These are phyloP conservation scores for Tauraco hartlaubi DNA, from an alignment of 2,797 vertebrate genomes.

Conservation along the genomic window DNA sequence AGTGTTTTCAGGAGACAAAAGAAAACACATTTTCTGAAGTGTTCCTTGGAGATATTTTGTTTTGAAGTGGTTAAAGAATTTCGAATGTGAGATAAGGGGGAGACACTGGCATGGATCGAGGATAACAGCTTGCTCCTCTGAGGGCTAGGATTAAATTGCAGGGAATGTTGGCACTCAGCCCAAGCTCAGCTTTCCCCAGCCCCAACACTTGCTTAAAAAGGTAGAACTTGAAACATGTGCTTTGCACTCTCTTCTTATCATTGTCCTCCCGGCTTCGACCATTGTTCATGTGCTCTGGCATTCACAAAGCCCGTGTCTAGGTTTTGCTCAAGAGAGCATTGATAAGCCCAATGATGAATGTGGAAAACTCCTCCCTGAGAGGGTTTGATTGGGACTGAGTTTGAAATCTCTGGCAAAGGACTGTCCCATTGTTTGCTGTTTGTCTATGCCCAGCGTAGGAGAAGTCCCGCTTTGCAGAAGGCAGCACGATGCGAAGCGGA, in stretches of 20 bases:
- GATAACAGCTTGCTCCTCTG: slow-evolving; percentile 70
- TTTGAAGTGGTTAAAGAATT: slow-evolving; percentile 70
- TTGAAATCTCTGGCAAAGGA: slow-evolving; percentile 4
- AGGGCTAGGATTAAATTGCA: slow-evolving; percentile 68
- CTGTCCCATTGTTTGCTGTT: background rate
- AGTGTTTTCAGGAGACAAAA: slow-evolving; percentile 72
- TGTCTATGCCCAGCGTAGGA: background rate
- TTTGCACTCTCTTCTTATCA: slow-evolving; percentile 58
- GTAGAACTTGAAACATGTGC: slow-evolving; percentile 67
- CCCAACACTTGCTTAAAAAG: slow-evolving; percentile 62
- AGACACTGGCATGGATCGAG: slow-evolving; percentile 50
- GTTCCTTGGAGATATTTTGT: slow-evolving; percentile 66
- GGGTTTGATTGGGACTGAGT: background rate
- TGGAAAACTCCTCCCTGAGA: slow-evolving; percentile 54
- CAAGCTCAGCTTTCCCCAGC: background rate
- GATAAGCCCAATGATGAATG: slow-evolving; percentile 66
- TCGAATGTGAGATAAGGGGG: slow-evolving; percentile 62
- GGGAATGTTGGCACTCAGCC: slow-evolving; percentile 58
- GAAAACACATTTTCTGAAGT: slow-evolving; percentile 71
- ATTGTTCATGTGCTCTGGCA: slow-evolving; percentile 61
- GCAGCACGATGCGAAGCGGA: fast-evolving
- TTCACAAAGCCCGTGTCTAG: slow-evolving; percentile 31
- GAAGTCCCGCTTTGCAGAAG: background rate
- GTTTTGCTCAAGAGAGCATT: slow-evolving; percentile 21
- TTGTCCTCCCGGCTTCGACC: background rate